Base-by-base conservation (phyloP, 2,113 vertebrate genomes). In the Jaculus jaculus region DNA sequence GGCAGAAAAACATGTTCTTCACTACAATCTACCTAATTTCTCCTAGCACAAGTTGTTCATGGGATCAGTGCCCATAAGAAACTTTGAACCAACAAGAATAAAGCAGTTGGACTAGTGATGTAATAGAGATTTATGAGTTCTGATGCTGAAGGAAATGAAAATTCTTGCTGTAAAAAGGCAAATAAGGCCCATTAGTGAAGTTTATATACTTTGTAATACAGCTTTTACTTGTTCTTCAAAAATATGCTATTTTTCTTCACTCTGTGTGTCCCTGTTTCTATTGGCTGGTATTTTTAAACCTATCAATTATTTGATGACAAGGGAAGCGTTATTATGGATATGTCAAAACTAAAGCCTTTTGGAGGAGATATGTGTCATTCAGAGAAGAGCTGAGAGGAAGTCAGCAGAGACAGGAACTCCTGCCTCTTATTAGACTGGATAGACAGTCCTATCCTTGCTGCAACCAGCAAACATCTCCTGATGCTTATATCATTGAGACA, bases 301-400 rank as follows among this genome's bases (percentile, higher is more conserved):
- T 68, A 89, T 84, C 65, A 87, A 84, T 94, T 93, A 94, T 75
- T 95, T 87, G 84, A 87, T 66, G 63, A 72, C 63, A 84, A 87
- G 24, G 61, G 30, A 88, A 72, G 18, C n/a, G 66, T 84, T 83
- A 61, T 80, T 84, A 87, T 87, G n/a, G 39, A 82, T 37, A 82
- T 61, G 42, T 75, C 15, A 71, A 69, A 91, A 68, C 7, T 82
- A 58, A 91, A 93, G 26, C 2, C 20, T 89, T 90, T 89, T 68
- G 60, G 68, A 92, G 42, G 90, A 92, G 71, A 58, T 74, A 32
- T 18, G 47, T 28, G 51, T 20, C 47, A 63, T 28, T 87, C 47
- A 37, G 75, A 73, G 68, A 74, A 83, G 63, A 91, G 39, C 51
- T 63, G 34, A 86, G 81, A 42, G 21, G 34, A 89, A 93, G 18